A percentile compares a stretch with the other conserved stretches of the same genome.
Conservation (phyloP, 1,140 invertebrate species). For the Halictus rubicundus region DNA sequence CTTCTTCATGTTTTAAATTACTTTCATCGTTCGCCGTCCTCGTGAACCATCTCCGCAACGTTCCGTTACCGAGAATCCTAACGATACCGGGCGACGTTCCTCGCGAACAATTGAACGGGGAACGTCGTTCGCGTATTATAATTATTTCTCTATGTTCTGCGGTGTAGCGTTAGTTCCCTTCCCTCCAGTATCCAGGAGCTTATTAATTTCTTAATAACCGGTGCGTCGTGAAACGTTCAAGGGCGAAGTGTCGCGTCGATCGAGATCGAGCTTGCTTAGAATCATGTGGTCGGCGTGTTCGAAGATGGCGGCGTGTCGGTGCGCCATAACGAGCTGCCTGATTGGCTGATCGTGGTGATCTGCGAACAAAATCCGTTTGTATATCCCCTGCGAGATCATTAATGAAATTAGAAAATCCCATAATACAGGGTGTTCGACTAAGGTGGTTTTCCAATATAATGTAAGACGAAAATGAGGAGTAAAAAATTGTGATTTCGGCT, state of each 20-base stretch:
- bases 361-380: constrained; percentile 43
- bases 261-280: constrained; percentile 38
- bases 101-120: constrained; percentile 6
- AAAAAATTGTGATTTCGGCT: too few species aligned
- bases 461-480: too few species aligned
- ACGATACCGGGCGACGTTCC: constrained; percentile 43
- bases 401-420: too few species aligned
- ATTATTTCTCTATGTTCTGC: constrained; percentile 1
- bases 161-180: constrained; percentile 2
- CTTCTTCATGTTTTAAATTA: constrained; percentile 53
- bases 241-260: constrained; percentile 44
- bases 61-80: constrained; percentile 43
- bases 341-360: constrained; percentile 77
- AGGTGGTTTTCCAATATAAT: too few species aligned
- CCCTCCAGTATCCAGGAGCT: constrained; percentile 7
- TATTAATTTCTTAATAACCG: constrained; percentile 12
- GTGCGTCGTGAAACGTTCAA: constrained; percentile 53
- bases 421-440: too few species aligned
- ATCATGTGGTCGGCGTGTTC: constrained; percentile 68
- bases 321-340: constrained; percentile 72
- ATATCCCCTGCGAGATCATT: neutral
- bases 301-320: constrained; percentile 61
- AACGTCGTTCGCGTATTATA: constrained; percentile 20
- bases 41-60: constrained; percentile 39
- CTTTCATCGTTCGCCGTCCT: constrained; percentile 62